Conservation (phyloP, 2,113 vertebrate species). For the Mus spicilegus region DNA sequence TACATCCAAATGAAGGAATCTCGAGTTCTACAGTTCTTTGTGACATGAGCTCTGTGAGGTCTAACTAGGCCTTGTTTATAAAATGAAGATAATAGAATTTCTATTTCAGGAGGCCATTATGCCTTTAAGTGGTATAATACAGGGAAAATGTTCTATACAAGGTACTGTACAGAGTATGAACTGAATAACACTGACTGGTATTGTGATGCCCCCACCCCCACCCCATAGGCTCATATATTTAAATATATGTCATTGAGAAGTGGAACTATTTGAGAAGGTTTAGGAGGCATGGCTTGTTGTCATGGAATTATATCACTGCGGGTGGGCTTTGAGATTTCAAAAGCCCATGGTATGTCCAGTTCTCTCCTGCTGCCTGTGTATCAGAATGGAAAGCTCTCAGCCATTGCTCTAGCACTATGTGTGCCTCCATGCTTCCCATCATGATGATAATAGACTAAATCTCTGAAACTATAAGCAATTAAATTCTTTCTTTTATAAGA, state of each 20-base stretch:
- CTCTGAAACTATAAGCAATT: background rate
- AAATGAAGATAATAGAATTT: conserved; percentile 25
- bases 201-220: background rate
- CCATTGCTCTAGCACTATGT: background rate
- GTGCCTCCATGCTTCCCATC: no score
- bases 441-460: background rate
- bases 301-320: background rate
- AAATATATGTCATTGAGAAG: background rate
- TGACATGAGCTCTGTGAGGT: background rate
- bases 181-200: background rate
- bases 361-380: background rate
- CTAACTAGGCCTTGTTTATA: conserved; percentile 18
- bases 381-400: background rate
- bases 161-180: background rate
- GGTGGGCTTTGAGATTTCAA: background rate
- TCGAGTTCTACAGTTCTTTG: background rate
- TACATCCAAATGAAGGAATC: conserved; percentile 9
- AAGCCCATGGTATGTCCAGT: background rate
- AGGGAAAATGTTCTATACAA: background rate
- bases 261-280: background rate
- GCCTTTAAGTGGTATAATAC: conserved; percentile 20
- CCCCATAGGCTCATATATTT: background rate
- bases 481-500: background rate
- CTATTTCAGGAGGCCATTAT: background rate
- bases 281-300: background rate